Percentiles rank a stretch among this genome's conserved stretches.
Evolutionary conservation across 2,797 vertebrate genomes (phyloP).

Genomic region (Fistularia tabacaria): DNA sequence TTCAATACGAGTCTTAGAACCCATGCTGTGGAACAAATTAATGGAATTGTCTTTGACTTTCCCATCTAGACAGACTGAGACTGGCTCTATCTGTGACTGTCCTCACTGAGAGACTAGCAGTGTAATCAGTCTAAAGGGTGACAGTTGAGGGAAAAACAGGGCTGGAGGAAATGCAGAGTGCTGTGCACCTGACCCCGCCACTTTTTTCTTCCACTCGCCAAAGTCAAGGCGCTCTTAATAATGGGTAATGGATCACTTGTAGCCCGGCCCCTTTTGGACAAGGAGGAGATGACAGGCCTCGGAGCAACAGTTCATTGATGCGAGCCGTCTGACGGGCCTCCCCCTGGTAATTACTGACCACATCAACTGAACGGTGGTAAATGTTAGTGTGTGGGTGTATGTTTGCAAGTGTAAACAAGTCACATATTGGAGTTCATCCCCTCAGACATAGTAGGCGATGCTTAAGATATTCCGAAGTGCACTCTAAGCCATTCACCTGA

Average conservation of each 20-base stretch:
- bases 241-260: constrained; percentile 43
- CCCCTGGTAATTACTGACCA: constrained; percentile 64
- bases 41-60: too few species aligned
- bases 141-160: too few species aligned
- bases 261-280: constrained; percentile 28
- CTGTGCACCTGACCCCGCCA: constrained; percentile 17
- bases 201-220: constrained; percentile 19
- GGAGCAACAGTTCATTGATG: constrained; percentile 50
- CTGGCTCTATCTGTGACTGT: too few species aligned
- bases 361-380: constrained; percentile 43
- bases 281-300: constrained; percentile 39
- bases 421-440: background rate
- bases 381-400: background rate
- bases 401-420: constrained; percentile 14
- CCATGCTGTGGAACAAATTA: too few species aligned
- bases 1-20: too few species aligned
- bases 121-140: too few species aligned
- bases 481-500: constrained; percentile 77
- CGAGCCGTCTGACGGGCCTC: constrained; percentile 41
- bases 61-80: too few species aligned
- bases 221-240: constrained; percentile 56
- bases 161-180: constrained; percentile 7
- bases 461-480: constrained; percentile 5
- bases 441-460: constrained; percentile 9
- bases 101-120: too few species aligned